These are phyloP conservation scores for Phymanthus crucifer DNA, from an alignment of 92 coral and sea anemone species.

Conservation along the genomic window DNA sequence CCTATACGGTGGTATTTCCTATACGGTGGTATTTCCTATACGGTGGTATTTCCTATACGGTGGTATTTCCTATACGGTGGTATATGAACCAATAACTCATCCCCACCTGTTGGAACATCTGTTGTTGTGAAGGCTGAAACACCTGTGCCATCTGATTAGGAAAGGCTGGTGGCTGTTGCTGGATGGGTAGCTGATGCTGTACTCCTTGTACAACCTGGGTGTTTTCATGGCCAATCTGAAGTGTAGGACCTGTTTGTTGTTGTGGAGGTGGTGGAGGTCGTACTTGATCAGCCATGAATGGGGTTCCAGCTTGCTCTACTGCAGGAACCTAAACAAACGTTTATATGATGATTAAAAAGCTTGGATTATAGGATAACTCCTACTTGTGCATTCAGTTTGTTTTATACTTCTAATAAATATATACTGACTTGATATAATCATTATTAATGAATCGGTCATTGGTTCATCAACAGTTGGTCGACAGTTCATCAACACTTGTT, in stretches of 20 bases:
- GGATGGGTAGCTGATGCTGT: neutral
- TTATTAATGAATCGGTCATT: too few species aligned
- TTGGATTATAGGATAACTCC: neutral
- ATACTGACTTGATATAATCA: too few species aligned
- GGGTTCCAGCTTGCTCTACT: neutral
- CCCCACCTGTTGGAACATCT: conserved; percentile 1
- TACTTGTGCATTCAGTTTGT: neutral
- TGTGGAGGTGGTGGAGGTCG: neutral
- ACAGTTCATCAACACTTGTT: too few species aligned
- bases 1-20: neutral
- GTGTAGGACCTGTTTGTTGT: neutral
- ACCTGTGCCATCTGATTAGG: neutral
- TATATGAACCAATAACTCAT: neutral
- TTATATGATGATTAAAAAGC: neutral
- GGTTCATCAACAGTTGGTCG: too few species aligned
- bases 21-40: too few species aligned
- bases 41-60: too few species aligned
- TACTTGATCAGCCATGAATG: conserved; percentile 1
- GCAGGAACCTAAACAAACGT: neutral
- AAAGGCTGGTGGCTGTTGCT: neutral
- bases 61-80: too few species aligned
- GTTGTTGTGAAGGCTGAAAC: neutral
- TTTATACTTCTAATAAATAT: neutral
- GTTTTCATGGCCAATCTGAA: neutral
- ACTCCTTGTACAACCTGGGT: neutral